Base-by-base conservation (phyloP, 2,113 vertebrate species). In the Psophia crepitans region DNA sequence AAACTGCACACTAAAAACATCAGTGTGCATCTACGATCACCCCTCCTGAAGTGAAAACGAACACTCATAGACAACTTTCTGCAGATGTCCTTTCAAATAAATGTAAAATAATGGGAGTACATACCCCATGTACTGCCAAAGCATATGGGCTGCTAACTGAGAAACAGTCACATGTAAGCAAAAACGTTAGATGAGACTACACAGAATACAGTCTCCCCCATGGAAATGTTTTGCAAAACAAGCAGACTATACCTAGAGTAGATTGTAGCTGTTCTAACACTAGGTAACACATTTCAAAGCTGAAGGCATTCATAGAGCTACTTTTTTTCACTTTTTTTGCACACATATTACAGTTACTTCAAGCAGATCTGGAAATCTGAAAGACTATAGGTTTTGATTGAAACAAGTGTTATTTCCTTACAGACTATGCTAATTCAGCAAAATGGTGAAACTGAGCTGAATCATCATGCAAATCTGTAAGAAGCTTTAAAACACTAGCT, bases 211-310 rank as follows among this genome's bases (percentile, higher is more conserved):
- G 11, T 41, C 70, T 80, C 11, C 32, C 8, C 14, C 54, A 84
- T 61, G 16, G 77, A 97, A 97, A 87, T 89, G 94, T 84, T 92
- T 91, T 96, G 76, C 58, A 91, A 95, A 89, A 83, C 21, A 93
- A 92, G 56, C 61, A 71, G 66, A 75, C 80, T 91, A 58, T 46
- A 74, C 14, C 53, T 64, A 78, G 78, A 83, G 20, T 63, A 94
- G 32, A 9, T 53, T 89, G 83, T 66, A 96, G 77, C 16, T 96
- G 91, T 88, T 96, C 24, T 88, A 87, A 80, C 39, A 86, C 21
- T 84, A 85, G 56, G 84, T 83, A 95, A 94, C 65, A 96, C 87
- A 95, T 96, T 96, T 96, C 69, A 97, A 92, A 94, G 78, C 48
- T 70, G 63, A 96, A 95, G 68, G 73, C 69, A 95, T 86, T 77